Base-by-base conservation (phyloP, 2,797 vertebrate species). In the Telmatherina bonti region DNA sequence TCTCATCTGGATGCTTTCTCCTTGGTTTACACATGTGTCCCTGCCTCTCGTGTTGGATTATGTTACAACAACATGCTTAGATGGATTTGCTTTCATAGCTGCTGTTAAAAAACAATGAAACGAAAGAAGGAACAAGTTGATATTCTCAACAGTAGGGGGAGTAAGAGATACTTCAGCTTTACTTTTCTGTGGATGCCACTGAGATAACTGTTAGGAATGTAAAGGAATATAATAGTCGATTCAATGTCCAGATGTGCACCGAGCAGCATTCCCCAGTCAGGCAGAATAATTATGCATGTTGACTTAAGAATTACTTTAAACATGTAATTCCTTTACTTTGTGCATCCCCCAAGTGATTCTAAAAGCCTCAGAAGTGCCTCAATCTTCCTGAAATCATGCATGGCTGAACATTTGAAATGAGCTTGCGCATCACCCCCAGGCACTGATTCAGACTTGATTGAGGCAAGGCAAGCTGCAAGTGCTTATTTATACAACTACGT, bases 371-470 rank as follows among this genome's bases (percentile, higher is more conserved):
- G 85, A 93, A 94, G 91, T 92, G 91, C 89, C 90, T 93, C 92
- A 93, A 91, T 93, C 90, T 94, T 88, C 79, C 89, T 89, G 86
- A 91, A 89, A 91, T 88, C 91, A 92, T 91, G 93, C 93, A 93
- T 93, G 93, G 96, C 89, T 97, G 96, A 96, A 95, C 96, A 97
- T 97, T 95, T 95, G 95, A 97, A 97, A 97, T 96, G 96, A 96
- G 96, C 90, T 96, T 94, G 94, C 95, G 92, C 93, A 94, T 95
- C 91, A 93, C 93, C 96, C 96, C 64, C 85, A 85, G 97, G 97
- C 96, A 87, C 88, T 94, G 96, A 96, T 96, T 96, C 95, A 95
- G 95, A 95, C 95, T 95, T 95, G 96, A 97, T 95, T 95, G 96
- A 95, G 96, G 95, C 94, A 96, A 96, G 95, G 94, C 95, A 95